Percentiles rank a stretch among this genome's conserved stretches.
Evolutionary conservation across 1,140 invertebrate species (phyloP).

Genomic region (Pseudomyrmex pallidus): DNA sequence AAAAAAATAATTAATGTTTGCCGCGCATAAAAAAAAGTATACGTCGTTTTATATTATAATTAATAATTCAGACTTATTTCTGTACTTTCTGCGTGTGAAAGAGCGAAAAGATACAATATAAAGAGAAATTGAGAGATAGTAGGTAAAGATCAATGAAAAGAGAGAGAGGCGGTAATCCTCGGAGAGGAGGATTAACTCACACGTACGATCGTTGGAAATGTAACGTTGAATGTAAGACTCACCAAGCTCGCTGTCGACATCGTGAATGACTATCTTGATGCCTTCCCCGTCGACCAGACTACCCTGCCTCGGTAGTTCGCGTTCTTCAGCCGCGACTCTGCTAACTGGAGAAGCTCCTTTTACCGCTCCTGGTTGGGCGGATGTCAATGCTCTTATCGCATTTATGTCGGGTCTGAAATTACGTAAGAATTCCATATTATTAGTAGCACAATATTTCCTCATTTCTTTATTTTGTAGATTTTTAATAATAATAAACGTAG

Average conservation of each 20-base stretch:
- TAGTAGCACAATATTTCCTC: not conserved
- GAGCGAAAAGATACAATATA: not conserved
- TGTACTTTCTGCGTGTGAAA: not conserved
- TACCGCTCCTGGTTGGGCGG: conserved; percentile 82
- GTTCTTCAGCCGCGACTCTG: conserved; percentile 87
- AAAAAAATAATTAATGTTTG: not conserved
- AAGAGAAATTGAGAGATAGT: not conserved
- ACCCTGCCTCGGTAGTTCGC: conserved; percentile 88
- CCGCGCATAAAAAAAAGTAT: not conserved
- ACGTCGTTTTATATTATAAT: not conserved
- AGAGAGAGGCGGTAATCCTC: not conserved
- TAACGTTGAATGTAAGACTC: conserved; percentile 64
- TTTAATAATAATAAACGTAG: no score
- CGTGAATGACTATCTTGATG: conserved; percentile 96
- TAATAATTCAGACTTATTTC: not conserved
- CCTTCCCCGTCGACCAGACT: conserved; percentile 95
- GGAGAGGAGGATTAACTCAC: not conserved
- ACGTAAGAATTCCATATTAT: not conserved
- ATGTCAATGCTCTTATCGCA: conserved; percentile 86
- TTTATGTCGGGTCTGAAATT: conserved; percentile 90
- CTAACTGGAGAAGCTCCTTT: conserved; percentile 85
- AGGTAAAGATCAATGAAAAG: not conserved
- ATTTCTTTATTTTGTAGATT: not conserved
- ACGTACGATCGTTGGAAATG: not conserved
- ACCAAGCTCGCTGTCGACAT: conserved; percentile 90